Base-by-base conservation (phyloP, 64 coral and sea anemone genomes). In the Dendrophyllia cribrosa region DNA sequence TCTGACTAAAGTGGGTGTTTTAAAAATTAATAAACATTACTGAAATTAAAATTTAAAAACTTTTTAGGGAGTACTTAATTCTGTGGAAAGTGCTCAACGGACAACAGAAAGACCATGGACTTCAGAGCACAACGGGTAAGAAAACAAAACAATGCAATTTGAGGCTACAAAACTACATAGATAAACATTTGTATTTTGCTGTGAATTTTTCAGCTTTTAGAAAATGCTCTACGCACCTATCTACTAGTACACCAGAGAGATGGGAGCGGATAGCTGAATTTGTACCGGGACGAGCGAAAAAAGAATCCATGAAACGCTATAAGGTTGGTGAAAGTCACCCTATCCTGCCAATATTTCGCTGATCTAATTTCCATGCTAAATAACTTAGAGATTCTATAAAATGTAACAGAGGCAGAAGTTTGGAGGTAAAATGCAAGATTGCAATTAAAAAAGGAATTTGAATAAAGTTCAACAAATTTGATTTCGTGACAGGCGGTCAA, bases 251-350 rank as follows among this genome's bases (percentile, higher is more conserved):
- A 43, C 94, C 97, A 16, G 97, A 99, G 83, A 88, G 97, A 88
- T 99, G 97, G 97, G 94, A 99, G 20, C 74, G 88, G 64, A 96
- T 99, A 16, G 94, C 97, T 19, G 97, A 94, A 85, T 76, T 69
- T 24, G 87, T 99, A 5, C 76, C 97, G 5, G 97, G 77, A 62
- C 87, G 97, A 94, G 96, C 94, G 7, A 99, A 99, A 44, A 99
- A 99, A 24, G 94, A 96, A 20, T 99, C 94, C 19, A 96, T 99
- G 97, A 99, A 95, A 83, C 88, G 97, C 94, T 99, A 99, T 53
- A 99, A 99, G 88, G 97, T 99, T 14, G 8, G 59, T 70, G 14
- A 7, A 10, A 9, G 52, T 34, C 34, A 34, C 34, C 34, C 34
- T 34, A 2, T 34, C 34, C 34, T 34, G 34, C n/a, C n/a, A n/a